Evolutionary conservation across 2,113 vertebrate genomes (phyloP), one percentile per base, ranked within the genome.

Genomic region (Scortum barcoo): DNA sequence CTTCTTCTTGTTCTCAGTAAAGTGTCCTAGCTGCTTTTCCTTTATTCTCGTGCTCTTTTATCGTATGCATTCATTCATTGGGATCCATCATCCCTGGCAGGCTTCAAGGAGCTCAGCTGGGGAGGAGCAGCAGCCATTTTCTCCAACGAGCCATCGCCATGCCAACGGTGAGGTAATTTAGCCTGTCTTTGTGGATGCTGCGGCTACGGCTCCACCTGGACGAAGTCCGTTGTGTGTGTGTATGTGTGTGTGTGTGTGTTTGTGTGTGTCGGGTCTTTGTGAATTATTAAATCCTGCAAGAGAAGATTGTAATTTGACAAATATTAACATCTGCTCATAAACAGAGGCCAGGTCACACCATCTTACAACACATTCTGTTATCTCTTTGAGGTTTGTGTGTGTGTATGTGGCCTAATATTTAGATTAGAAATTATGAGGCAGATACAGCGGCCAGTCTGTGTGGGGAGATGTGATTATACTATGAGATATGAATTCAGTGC

Each of bases 321-420:
- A 88, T 87, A 90, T 86, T 92, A 91, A 89, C 92, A 91, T 90
- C 74, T 92, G 89, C 86, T 91, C 86, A 83, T 92, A 86, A 83
- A 90, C 85, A 89, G 76, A 90, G 82, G 78, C 74, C 76, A 77
- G 82, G 86, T 89, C 88, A 85, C 77, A 69, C n/a, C 60, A 33
- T 60, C 73, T 44, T 33, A 62, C 68, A 11, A 66, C 79, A 80
- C 79, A 74, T 81, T 83, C 78, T 73, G 56, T 87, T 89, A 80
- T 90, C 72, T 70, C 33, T 74, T 72, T 28, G 17, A 50, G 74
- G 76, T 78, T 28, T 54, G 19, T 71, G 44, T 72, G 72, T 72
- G 46, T 61, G 50, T 69, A 68, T 80, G 69, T 71, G 77, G 61
- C 30, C 68, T 85, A 80, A 80, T 85, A 84, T 90, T 88, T 89